Conservation (phyloP, 1,140 invertebrate genomes). For the Drosophila elegans region DNA sequence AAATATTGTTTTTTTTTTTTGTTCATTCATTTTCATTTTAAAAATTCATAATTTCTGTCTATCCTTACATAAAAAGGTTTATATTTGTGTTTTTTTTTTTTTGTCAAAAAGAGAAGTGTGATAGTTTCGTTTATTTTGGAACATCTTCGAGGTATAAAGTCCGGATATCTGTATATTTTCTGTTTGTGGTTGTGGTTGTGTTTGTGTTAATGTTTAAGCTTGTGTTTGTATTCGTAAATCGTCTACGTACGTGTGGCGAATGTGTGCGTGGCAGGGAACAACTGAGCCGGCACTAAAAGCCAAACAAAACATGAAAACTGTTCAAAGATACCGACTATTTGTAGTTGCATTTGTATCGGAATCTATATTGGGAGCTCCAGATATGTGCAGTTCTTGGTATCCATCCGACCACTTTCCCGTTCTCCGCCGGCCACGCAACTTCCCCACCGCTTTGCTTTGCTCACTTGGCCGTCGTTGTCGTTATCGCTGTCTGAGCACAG, state of each 20-base stretch:
- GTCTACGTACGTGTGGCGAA: constrained; percentile 10
- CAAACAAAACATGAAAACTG: constrained; percentile 75
- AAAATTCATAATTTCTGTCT: background rate
- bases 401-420: background rate
- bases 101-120: too few relatives aligned
- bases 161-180: background rate
- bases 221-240: constrained; percentile 25
- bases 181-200: background rate
- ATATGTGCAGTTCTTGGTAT: constrained; percentile 15
- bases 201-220: constrained; percentile 29
- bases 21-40: too few relatives aligned
- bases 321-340: constrained; percentile 55
- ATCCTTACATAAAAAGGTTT: too few relatives aligned
- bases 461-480: constrained; percentile 27
- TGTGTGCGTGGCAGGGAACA: constrained; percentile 28
- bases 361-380: constrained; percentile 12
- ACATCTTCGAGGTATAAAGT: background rate
- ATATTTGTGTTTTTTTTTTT: too few relatives aligned
- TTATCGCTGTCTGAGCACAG: constrained; percentile 58
- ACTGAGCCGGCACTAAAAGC: constrained; percentile 75
- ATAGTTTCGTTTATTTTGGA: background rate
- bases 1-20: too few relatives aligned
- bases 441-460: background rate
- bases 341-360: constrained; percentile 22
- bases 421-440: background rate